Conservation (phyloP, 2,113 vertebrate genomes). For the Corvus moneduloides region DNA sequence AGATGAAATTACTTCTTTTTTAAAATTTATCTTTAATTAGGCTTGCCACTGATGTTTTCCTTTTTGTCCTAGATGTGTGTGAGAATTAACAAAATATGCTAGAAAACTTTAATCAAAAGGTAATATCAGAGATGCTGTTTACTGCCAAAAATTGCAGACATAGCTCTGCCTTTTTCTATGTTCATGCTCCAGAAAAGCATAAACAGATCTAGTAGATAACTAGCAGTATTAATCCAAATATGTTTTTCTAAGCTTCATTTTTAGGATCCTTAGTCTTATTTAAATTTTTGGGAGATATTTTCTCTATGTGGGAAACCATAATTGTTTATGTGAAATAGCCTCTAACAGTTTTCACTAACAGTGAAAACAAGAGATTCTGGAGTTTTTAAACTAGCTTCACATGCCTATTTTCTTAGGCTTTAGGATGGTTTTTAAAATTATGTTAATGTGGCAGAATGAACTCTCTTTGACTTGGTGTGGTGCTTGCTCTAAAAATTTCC, state of each 20-base stretch:
- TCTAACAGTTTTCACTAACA: neutral
- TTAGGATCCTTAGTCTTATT: neutral
- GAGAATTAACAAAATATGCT: neutral
- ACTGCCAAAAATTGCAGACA: neutral
- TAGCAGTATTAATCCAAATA: neutral
- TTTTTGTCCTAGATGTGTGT: neutral
- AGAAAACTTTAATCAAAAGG: neutral
- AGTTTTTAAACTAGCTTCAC: neutral
- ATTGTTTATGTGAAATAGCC: neutral
- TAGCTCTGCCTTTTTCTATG: neutral
- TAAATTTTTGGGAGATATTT: fast-evolving
- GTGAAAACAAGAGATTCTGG: neutral
- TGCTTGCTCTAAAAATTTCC: neutral
- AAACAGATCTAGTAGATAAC: neutral
- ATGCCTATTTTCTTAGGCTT: neutral
- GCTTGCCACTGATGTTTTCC: neutral
- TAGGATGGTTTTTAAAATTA: neutral
- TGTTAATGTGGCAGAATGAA: neutral
- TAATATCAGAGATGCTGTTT: neutral
- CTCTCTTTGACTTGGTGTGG: neutral
- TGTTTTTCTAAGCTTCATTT: neutral
- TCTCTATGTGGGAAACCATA: neutral
- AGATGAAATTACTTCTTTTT: neutral
- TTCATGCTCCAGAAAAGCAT: neutral
- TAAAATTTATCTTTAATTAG: neutral